phyloP scores from a whole-genome alignment of 2,888 invertebrate genomes.

The Ferdinandea cuprea region DNA sequence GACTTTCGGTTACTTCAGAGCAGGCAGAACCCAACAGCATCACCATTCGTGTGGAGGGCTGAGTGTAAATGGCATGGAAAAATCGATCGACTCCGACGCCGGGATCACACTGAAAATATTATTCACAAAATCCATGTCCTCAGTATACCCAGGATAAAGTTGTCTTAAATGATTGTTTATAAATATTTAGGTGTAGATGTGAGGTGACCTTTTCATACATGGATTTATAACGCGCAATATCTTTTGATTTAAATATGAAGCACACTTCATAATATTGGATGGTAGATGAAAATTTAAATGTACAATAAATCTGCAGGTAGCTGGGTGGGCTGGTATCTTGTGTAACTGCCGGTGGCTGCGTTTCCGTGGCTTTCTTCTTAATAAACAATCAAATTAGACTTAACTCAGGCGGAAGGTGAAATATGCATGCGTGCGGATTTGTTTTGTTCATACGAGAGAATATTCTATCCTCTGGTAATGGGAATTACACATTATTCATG shows the following conservation, averaged over 20 bases:
- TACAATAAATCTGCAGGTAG: slow-evolving; percentile 5
- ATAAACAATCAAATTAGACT: slow-evolving; percentile 20
- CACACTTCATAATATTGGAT: slow-evolving; percentile 20
- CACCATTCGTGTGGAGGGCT: slow-evolving; percentile 89
- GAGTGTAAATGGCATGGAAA: slow-evolving; percentile 94
- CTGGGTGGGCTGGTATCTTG: neutral
- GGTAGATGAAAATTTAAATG: slow-evolving; percentile 36
- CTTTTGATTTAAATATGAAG: slow-evolving; percentile 45
- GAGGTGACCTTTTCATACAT: slow-evolving; percentile 9
- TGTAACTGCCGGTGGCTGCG: neutral
- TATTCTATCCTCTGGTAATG: neutral
- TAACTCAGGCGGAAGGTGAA: neutral
- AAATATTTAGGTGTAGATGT: slow-evolving; percentile 3
- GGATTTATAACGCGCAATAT: neutral
- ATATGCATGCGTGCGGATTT: slow-evolving; percentile 10
- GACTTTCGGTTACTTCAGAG: slow-evolving; percentile 94
- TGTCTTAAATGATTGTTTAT: slow-evolving; percentile 33
- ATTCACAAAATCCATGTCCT: slow-evolving; percentile 18
- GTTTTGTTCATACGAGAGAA: neutral
- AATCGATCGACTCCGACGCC: slow-evolving; percentile 95
- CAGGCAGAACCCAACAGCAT: slow-evolving; percentile 94
- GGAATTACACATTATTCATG: slow-evolving; percentile 10
- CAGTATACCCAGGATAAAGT: slow-evolving; percentile 11
- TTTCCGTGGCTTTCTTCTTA: neutral
- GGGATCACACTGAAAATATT: slow-evolving; percentile 92